Evolutionary conservation across 35 echinoderm and acorn worm species (phyloP).

Genomic region (Hemicentrotus pulcherrimus): DNA sequence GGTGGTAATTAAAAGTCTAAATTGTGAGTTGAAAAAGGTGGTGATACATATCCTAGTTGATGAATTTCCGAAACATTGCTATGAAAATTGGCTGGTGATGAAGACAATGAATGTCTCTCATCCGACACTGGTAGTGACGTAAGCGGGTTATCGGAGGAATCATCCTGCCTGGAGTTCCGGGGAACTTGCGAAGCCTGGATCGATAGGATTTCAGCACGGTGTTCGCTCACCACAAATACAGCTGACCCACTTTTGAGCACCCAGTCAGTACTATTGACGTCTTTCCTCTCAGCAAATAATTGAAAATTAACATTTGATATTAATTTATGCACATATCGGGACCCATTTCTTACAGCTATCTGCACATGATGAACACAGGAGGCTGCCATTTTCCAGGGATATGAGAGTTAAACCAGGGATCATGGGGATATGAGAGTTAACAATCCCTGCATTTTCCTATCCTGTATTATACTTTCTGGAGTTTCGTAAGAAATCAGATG

Average conservation of each 20-base stretch:
- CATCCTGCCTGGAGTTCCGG: not conserved
- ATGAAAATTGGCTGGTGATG: not conserved
- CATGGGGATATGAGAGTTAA: too few species aligned
- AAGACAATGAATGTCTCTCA: not conserved
- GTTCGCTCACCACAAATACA: conserved; percentile 78
- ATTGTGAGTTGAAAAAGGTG: conserved; percentile 2
- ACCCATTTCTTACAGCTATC: conserved; percentile 70
- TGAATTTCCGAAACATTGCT: not conserved
- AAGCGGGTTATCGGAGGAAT: not conserved
- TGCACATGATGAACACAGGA: conserved; percentile 86
- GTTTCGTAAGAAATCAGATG: not conserved
- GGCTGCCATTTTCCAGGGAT: conserved; percentile 7
- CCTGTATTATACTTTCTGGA: too few species aligned
- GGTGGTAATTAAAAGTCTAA: not conserved
- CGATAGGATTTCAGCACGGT: not conserved
- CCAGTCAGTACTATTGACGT: conserved; percentile 73
- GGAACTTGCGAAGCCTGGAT: not conserved
- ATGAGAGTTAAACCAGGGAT: too few species aligned
- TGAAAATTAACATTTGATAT: conserved; percentile 76
- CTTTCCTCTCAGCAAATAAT: conserved; percentile 75
- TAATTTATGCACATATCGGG: conserved; percentile 67
- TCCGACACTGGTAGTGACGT: not conserved
- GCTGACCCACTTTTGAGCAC: conserved; percentile 74
- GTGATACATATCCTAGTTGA: not conserved
- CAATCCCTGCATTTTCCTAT: too few species aligned